A percentile compares a stretch with the other conserved stretches of the same genome.
Evolutionary conservation across 37 sponge, comb jelly and placozoan genomes (phyloP).

Genomic region (Ianthella basta): DNA sequence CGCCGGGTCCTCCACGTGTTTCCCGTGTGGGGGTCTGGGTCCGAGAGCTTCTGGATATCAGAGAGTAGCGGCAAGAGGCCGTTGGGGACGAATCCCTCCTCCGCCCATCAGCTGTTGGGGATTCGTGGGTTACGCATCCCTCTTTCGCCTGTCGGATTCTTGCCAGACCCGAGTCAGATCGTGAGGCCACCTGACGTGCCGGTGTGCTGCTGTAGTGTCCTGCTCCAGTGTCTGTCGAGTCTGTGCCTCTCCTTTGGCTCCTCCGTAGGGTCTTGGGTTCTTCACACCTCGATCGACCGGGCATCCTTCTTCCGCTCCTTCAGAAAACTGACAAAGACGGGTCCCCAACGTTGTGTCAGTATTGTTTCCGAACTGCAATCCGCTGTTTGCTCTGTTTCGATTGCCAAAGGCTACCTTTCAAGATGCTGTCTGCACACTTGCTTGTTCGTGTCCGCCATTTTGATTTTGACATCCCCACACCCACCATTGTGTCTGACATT

Average conservation of each 20-base stretch:
- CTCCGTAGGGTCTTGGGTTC: constrained; percentile 22
- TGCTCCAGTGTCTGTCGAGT: constrained; percentile 14
- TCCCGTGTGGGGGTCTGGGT: constrained; percentile 6
- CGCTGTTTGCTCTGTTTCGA: constrained; percentile 10
- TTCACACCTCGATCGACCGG: constrained; percentile 13
- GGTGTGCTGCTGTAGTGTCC: constrained; percentile 6
- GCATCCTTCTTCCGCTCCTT: constrained; percentile 6
- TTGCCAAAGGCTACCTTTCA: no score
- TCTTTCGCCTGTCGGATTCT: constrained; percentile 14
- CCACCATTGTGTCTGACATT: no score
- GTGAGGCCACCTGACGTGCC: constrained; percentile 15
- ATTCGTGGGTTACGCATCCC: not conserved
- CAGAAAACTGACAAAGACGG: not conserved
- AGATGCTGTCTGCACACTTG: no score
- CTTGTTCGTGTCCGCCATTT: no score
- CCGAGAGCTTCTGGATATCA: no score
- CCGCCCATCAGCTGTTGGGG: constrained; percentile 33
- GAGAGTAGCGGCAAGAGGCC: constrained; percentile 13
- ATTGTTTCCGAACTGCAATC: not conserved
- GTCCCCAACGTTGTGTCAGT: not conserved
- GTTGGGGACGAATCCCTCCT: constrained; percentile 21
- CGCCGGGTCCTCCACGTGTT: constrained; percentile 14
- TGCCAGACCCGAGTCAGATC: constrained; percentile 9
- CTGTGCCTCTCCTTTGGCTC: constrained; percentile 30
- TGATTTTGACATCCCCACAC: no score